Conservation (phyloP, 1,140 invertebrate species). For the Globodera ellingtonae region DNA sequence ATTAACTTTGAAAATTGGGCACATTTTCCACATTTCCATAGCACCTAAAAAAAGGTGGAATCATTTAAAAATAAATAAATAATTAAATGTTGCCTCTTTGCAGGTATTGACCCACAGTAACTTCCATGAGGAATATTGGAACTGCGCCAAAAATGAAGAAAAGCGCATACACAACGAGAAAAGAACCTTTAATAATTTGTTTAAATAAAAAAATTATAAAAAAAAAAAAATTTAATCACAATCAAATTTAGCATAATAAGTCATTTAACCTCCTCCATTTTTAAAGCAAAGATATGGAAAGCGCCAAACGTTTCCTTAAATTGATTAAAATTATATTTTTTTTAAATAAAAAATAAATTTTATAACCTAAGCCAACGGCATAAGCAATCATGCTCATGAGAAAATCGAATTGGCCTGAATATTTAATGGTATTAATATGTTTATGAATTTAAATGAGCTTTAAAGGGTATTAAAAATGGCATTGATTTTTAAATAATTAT, state of each 20-base stretch:
- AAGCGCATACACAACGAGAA: slow-evolving; percentile 61
- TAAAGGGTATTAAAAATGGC: no score
- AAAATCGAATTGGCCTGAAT: slow-evolving; percentile 51
- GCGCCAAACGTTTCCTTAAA: slow-evolving; percentile 68
- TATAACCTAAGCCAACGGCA: slow-evolving; percentile 76
- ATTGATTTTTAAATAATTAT: no score
- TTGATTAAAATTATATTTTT: neutral
- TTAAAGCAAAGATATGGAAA: slow-evolving; percentile 69
- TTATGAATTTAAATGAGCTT: neutral
- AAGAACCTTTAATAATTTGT: slow-evolving; percentile 53
- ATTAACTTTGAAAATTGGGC: slow-evolving; percentile 78
- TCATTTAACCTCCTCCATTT: slow-evolving; percentile 66
- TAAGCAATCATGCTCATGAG: slow-evolving; percentile 75
- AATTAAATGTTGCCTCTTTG: slow-evolving; percentile 70
- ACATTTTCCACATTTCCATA: slow-evolving; percentile 78
- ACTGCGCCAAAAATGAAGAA: slow-evolving; percentile 70
- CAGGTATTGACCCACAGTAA: slow-evolving; percentile 78
- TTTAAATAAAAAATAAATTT: slow-evolving; percentile 4
- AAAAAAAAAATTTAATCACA: neutral
- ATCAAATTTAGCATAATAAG: neutral
- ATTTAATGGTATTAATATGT: slow-evolving; percentile 15
- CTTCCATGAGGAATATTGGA: slow-evolving; percentile 77
- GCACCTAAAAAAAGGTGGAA: slow-evolving; percentile 61
- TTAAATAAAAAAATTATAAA: neutral
- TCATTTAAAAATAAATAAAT: slow-evolving; percentile 48